Evolutionary conservation across 2,797 vertebrate genomes (phyloP).

Genomic region (Crenuchus spilurus): DNA sequence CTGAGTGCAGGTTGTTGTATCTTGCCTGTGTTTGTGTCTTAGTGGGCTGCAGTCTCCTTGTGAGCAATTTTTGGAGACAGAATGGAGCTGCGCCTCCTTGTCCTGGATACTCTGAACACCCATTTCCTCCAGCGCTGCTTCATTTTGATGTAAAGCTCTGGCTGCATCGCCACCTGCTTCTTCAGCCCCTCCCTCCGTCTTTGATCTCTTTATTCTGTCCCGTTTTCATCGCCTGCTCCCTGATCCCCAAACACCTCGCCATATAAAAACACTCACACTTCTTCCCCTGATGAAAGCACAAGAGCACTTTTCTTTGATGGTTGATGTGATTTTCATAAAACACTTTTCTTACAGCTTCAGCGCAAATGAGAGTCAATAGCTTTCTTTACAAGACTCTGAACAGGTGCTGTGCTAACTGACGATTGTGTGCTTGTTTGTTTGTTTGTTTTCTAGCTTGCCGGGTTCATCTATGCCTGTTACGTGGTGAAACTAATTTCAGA

Average conservation of each 20-base stretch:
- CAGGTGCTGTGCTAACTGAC: conserved; percentile 12
- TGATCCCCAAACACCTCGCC: conserved; percentile 12
- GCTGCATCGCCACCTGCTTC: conserved; percentile 66
- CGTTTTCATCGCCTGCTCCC: conserved; percentile 15
- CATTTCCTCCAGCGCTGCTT: conserved; percentile 56
- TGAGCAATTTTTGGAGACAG: not conserved
- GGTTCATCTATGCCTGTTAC: conserved; percentile 98
- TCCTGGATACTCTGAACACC: conserved; percentile 44
- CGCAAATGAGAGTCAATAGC: conserved; percentile 9
- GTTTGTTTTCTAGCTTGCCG: conserved; percentile 85
- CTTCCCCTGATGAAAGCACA: not conserved
- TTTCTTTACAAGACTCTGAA: conserved; percentile 2
- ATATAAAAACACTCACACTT: not conserved
- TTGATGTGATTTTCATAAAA: conserved; percentile 16
- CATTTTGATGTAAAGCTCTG: conserved; percentile 61
- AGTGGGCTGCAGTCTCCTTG: conserved; percentile 11
- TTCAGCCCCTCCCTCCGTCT: conserved; percentile 7
- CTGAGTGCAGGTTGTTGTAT: not conserved
- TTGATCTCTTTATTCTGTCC: conserved; percentile 50
- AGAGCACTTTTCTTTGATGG: conserved; percentile 5
- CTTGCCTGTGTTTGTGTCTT: conserved; percentile 1
- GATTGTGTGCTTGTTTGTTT: conserved; percentile 26
- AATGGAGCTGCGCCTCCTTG: conserved; percentile 8
- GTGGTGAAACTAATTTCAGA: conserved; percentile 99
- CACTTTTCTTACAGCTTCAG: not conserved